phyloP scores from a whole-genome alignment of 2,797 vertebrate genomes.

The Malurus splendens region DNA sequence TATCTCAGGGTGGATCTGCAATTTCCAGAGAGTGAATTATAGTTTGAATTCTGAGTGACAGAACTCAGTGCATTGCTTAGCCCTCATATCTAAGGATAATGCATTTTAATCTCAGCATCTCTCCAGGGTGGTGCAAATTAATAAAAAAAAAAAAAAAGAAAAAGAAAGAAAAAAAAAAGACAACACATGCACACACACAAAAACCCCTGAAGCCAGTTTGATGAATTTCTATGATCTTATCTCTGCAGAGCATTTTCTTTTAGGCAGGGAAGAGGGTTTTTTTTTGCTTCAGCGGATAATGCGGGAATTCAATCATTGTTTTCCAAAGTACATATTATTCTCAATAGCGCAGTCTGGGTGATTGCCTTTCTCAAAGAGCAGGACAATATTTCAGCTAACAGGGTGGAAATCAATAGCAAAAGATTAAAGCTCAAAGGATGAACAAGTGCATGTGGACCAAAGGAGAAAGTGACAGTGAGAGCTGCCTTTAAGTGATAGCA shows the following conservation, averaged over 20 bases:
- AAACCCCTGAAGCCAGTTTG: neutral
- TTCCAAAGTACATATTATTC: slow-evolving; percentile 56
- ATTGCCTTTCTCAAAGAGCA: slow-evolving; percentile 44
- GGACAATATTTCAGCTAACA: slow-evolving; percentile 54
- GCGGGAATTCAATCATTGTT: slow-evolving; percentile 58
- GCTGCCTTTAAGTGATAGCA: slow-evolving; percentile 49
- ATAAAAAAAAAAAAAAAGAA: neutral
- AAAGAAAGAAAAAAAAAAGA: neutral
- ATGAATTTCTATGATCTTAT: slow-evolving; percentile 24
- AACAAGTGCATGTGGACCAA: slow-evolving; percentile 9
- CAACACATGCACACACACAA: neutral
- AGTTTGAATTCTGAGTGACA: neutral
- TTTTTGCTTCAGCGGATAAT: slow-evolving; percentile 28
- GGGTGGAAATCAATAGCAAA: slow-evolving; percentile 60
- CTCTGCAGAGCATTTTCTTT: slow-evolving; percentile 25
- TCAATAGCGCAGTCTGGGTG: neutral
- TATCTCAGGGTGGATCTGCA: neutral
- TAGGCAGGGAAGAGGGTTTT: neutral
- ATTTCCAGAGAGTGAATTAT: neutral
- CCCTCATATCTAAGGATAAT: neutral
- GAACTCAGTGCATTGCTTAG: neutral
- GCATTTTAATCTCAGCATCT: slow-evolving; percentile 15
- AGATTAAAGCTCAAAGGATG: slow-evolving; percentile 62
- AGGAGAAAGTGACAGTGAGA: slow-evolving; percentile 22
- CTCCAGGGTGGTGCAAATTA: neutral